phyloP scores from a whole-genome alignment of 1,140 invertebrate species.

The Drosophila rhopaloa region DNA sequence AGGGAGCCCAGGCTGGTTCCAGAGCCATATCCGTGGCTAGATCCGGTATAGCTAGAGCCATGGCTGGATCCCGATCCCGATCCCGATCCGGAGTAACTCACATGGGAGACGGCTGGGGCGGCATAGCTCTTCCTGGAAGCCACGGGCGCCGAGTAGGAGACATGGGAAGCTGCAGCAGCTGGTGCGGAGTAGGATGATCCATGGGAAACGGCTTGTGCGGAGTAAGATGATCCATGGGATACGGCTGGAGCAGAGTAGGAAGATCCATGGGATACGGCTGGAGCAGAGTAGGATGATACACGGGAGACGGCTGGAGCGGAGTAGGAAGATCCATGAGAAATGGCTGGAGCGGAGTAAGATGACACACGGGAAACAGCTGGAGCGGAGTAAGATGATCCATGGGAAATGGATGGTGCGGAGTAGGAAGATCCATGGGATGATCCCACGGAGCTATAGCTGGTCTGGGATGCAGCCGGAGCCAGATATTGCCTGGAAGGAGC shows the following conservation, averaged over 20 bases:
- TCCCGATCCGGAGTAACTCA: conserved; percentile 21
- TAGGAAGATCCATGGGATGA: conserved; percentile 11
- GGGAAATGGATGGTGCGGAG: conserved; percentile 10
- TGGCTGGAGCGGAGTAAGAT: conserved; percentile 23
- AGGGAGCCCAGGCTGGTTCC: conserved; percentile 10
- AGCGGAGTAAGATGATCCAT: conserved; percentile 1
- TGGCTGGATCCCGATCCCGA: conserved; percentile 10
- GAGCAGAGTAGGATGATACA: conserved; percentile 1
- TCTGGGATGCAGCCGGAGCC: conserved; percentile 24
- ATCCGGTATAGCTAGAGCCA: neutral
- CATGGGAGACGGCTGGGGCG: conserved; percentile 33
- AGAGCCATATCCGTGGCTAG: conserved; percentile 8
- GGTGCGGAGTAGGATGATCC: neutral
- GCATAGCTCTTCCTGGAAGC: conserved; percentile 23
- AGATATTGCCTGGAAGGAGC: conserved; percentile 56
- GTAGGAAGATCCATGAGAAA: neutral
- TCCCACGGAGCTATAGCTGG: conserved; percentile 30
- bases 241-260: neutral
- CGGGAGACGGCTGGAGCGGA: neutral
- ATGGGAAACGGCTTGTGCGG: neutral
- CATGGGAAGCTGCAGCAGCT: neutral
- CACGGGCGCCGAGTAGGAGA: conserved; percentile 12
- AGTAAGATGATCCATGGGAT: neutral
- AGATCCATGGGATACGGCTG: neutral
- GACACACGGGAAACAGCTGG: neutral